phyloP scores from a whole-genome alignment of 2,113 vertebrate species.

The Misgurnus anguillicaudatus region DNA sequence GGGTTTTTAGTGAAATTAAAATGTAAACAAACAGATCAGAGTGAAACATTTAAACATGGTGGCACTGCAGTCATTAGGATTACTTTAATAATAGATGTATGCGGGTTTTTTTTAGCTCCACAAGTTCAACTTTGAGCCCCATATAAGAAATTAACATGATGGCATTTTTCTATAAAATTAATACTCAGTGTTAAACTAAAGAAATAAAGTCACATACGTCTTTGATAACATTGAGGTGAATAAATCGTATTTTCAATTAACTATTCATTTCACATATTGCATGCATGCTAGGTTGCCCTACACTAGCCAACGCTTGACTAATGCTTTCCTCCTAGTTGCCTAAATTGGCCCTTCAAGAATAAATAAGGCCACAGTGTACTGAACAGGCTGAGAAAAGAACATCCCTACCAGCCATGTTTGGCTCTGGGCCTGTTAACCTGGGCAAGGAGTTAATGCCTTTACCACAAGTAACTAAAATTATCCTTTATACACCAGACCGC shows the following conservation, averaged over 20 bases:
- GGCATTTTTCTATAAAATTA: no score
- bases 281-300: not conserved
- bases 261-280: not conserved
- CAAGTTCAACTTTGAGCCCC: no score
- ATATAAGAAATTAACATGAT: no score
- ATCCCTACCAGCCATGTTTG: not conserved
- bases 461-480: constrained; percentile 6
- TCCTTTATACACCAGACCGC: not conserved
- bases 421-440: not conserved
- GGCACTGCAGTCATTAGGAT: no score
- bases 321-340: not conserved
- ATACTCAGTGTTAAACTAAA: no score
- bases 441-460: constrained; percentile 15
- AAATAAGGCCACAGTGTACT: constrained; percentile 4
- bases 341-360: not conserved
- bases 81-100: no score
- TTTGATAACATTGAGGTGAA: no score
- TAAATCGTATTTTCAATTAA: not conserved
- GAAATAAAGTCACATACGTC: no score
- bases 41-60: no score
- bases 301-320: not conserved
- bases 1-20: no score
- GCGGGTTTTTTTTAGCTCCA: no score
- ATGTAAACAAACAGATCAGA: no score
- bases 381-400: not conserved